Base-by-base conservation (phyloP, 2,888 invertebrate species). In the Zaprionus bogoriensis region DNA sequence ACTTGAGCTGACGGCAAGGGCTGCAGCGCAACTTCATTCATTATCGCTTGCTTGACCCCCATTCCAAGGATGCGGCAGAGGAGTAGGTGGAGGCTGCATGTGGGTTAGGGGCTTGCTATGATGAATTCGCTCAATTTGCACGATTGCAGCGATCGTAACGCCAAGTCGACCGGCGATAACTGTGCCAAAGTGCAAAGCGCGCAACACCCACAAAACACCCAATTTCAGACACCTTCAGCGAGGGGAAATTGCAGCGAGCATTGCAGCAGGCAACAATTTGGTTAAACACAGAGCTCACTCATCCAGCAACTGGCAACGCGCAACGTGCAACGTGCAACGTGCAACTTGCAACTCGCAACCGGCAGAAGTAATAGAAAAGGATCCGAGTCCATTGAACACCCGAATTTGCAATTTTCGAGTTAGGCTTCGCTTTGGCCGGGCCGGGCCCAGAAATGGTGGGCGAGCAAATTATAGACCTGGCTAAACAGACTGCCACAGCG, bases 341-440 rank as follows among this genome's bases (percentile, higher is more conserved):
- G 20, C 57, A 59, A 36, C 32, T 2, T 14, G 17, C 32, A 36
- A 36, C 32, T 6, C 3, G 32, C 32, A 17, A 55, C 59, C 36
- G 32, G 57, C 52, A 48, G 44, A 42, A 52, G 84, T 80, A 74
- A 79, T 77, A 83, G 83, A 81, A 82, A 82, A 85, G 77, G 71
- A 82, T 79, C 62, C 59, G 17, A 76, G 58, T 55, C 67, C 61
- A 81, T 79, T 84, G 79, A 77, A 68, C 80, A 85, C 74, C 83
- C 86, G 84, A 81, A 81, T 86, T 81, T 81, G 86, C 75, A 86
- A 86, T 81, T 81, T 81, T 86, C 86, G 73, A 82, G 80, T 77
- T 83, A 86, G 70, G 71, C 86, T 71, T 69, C 64, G 53, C 60
- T 75, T 70, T 76, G 63, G 62, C 53, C 52, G 54, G 63, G 54